phyloP scores from a whole-genome alignment of 1,140 invertebrate genomes.

The Zaprionus vittiger region DNA sequence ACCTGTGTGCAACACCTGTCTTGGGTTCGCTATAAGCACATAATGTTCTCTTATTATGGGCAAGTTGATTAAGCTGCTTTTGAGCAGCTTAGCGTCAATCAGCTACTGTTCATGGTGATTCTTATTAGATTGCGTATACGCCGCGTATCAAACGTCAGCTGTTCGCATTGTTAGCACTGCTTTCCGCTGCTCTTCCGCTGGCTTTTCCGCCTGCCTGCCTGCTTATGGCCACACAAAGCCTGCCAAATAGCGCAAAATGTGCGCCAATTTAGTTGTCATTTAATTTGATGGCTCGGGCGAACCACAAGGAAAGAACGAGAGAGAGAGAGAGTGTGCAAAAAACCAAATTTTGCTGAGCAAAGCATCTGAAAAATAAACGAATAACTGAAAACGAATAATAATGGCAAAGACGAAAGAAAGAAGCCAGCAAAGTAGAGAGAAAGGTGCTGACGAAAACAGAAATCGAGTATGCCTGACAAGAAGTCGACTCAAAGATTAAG shows the following conservation, averaged over 20 bases:
- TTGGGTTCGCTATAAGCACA: background rate
- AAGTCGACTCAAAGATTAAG: conserved; percentile 3
- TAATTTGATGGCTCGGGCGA: conserved; percentile 71
- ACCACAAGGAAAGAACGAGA: conserved; percentile 18
- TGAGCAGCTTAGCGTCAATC: conserved; percentile 9
- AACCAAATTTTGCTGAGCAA: conserved; percentile 44
- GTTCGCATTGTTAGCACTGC: conserved; percentile 54
- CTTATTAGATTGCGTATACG: conserved; percentile 18
- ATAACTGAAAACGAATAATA: conserved; percentile 21
- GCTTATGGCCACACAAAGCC: conserved; percentile 57
- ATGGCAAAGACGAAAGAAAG: conserved; percentile 39
- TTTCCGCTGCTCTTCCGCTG: conserved; percentile 9
- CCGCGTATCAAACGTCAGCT: conserved; percentile 54
- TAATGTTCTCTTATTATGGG: background rate
- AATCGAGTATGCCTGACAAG: background rate
- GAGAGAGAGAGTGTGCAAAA: background rate
- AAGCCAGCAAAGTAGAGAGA: conserved; percentile 29
- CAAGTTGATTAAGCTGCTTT: conserved; percentile 11
- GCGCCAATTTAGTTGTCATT: conserved; percentile 75
- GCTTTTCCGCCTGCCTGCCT: conserved; percentile 6
- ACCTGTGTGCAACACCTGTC: background rate
- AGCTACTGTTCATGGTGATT: conserved; percentile 23
- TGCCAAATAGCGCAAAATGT: conserved; percentile 73
- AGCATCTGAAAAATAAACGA: conserved; percentile 43
- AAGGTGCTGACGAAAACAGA: conserved; percentile 21